Evolutionary conservation across 2,113 vertebrate species (phyloP), one percentile per base, ranked within the genome.

Genomic region (Tetrao urogallus): DNA sequence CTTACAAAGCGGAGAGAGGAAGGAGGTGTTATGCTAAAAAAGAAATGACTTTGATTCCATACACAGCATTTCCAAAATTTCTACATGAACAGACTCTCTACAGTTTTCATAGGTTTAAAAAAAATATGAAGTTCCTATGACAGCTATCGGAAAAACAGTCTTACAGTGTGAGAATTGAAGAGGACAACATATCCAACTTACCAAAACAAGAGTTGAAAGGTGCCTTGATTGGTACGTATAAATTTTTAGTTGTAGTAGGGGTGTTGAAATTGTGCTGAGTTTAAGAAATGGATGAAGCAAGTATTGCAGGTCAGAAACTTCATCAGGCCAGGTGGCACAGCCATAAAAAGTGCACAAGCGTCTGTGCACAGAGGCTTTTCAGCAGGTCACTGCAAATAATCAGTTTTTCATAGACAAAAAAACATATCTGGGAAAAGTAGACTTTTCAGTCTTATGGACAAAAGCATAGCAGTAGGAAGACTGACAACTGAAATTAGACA

Each of bases 381-480:
- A 45, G 30, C 38, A 74, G 72, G 42, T 78, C 56, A 42, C 42
- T 71, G 82, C 34, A 50, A 89, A 91, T 28, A 42, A 71, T 18
- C 32, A 42, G 6, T n/a, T 89, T 88, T 79, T 77, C 45, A 74
- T 5, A 58, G 42, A 42, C 20, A 86, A 76, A 78, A 78, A 90
- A 92, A 72, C 20, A 36, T 6, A 58, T 7, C 24, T 72, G 52
- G 71, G 74, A 88, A 75, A 28, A 38, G 61, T 52, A 85, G 18
- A 86, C 16, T 92, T 95, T 86, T 88, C 76, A 81, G 48, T 84
- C 80, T 92, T 93, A n/a, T 40, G 74, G 83, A 86, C 43, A 92
- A 95, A 93, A 92, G 95, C 95, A 94, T 86, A 81, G 92, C 93
- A 96, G 94, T 93, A 94, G 90, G 80, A 96, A 95, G 95, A 93